Evolutionary conservation across 2,797 vertebrate genomes (phyloP).

Genomic region (Sebastes oblongus): DNA sequence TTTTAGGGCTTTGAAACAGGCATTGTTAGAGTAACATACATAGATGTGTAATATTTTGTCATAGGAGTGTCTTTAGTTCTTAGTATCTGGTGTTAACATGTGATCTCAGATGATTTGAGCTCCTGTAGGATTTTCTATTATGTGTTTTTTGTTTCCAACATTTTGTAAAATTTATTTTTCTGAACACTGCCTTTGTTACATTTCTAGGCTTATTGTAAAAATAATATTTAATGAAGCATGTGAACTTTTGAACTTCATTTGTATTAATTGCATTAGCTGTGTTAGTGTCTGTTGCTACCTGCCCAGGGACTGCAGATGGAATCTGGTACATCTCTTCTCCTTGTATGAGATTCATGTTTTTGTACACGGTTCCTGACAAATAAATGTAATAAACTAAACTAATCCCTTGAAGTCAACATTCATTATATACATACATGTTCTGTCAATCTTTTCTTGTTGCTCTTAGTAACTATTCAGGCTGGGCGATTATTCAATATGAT

Average conservation of each 20-base stretch:
- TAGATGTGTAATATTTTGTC: background rate
- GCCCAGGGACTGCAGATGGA: background rate
- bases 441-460: background rate
- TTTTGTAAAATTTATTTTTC: constrained; percentile 41
- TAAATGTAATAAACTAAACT: background rate
- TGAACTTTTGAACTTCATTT: background rate
- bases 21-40: background rate
- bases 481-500: no score
- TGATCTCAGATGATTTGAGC: constrained; percentile 12
- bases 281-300: background rate
- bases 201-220: constrained; percentile 25
- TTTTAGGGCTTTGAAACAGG: background rate
- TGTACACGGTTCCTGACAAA: background rate
- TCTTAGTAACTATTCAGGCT: background rate
- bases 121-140: constrained; percentile 35
- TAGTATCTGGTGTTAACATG: background rate
- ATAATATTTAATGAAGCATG: constrained; percentile 31
- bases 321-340: background rate
- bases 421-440: background rate
- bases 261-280: background rate
- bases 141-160: constrained; percentile 5
- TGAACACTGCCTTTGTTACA: constrained; percentile 57
- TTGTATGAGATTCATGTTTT: background rate
- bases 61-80: background rate
- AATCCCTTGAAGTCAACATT: background rate